Percentiles rank a stretch among this genome's conserved stretches.
These are phyloP conservation scores for Sinella curviseta DNA, from an alignment of 1,140 invertebrate genomes.

Conservation along the genomic window DNA sequence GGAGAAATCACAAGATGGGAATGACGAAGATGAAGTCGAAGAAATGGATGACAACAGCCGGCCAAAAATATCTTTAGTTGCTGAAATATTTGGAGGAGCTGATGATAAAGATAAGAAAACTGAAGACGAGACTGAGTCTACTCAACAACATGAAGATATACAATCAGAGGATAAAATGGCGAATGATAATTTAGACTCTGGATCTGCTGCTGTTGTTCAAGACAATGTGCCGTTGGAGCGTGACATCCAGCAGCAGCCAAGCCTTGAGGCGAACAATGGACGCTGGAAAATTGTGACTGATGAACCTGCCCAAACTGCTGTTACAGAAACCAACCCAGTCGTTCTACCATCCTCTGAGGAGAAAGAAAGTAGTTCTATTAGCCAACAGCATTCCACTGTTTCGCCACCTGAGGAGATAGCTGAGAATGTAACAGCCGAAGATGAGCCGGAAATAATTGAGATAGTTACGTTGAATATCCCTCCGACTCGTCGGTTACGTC, in stretches of 20 bases:
- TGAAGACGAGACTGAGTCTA: constrained; percentile 3
- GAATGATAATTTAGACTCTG: background rate
- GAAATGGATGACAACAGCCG: constrained; percentile 34
- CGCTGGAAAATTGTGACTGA: constrained; percentile 11
- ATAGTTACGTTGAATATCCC: constrained; percentile 6
- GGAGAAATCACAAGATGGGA: constrained; percentile 40
- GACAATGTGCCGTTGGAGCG: background rate
- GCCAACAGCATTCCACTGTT: too few species aligned
- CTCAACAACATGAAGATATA: background rate
- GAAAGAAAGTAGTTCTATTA: too few species aligned
- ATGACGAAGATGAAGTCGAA: constrained; percentile 35
- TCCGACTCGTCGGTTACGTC: background rate
- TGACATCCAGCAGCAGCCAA: too few species aligned
- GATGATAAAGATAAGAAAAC: constrained; percentile 44
- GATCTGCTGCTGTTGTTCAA: background rate
- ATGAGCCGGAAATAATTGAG: constrained; percentile 15
- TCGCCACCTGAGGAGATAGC: too few species aligned
- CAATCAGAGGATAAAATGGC: background rate
- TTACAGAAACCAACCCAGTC: too few species aligned
- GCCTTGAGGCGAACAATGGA: background rate
- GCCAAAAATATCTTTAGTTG: constrained; percentile 42
- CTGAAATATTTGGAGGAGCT: constrained; percentile 44
- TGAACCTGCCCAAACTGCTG: background rate
- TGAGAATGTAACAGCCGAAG: too few species aligned
- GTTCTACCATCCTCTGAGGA: too few species aligned